Evolutionary conservation across 1,140 invertebrate species (phyloP).

Genomic region (Thaumetopoea pityocampa): DNA sequence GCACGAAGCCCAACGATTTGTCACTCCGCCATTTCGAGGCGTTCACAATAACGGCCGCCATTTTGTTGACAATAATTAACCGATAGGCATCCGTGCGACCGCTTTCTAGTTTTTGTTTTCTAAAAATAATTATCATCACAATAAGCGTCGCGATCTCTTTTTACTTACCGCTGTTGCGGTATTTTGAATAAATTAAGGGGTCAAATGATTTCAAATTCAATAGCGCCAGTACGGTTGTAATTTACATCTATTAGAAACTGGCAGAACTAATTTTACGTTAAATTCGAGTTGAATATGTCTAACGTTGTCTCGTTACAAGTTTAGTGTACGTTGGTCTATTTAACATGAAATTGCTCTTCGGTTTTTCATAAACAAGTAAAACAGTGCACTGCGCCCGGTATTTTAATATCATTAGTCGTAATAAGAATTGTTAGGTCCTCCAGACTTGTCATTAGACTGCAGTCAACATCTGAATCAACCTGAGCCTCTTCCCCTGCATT

Average conservation of each 20-base stretch:
- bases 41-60: constrained; percentile 63
- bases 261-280: constrained; percentile 40
- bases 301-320: too few relatives aligned
- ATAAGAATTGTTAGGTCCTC: too few relatives aligned
- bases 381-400: too few relatives aligned
- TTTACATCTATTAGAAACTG: constrained; percentile 36
- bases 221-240: constrained; percentile 35
- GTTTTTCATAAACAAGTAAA: too few relatives aligned
- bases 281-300: too few relatives aligned
- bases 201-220: constrained; percentile 51
- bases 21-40: constrained; percentile 67
- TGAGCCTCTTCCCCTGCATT: too few relatives aligned
- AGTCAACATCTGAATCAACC: too few relatives aligned
- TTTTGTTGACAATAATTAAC: constrained; percentile 74
- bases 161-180: constrained; percentile 67
- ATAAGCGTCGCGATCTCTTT: constrained; percentile 66
- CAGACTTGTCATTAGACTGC: too few relatives aligned
- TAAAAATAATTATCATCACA: constrained; percentile 74
- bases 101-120: constrained; percentile 75
- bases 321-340: too few relatives aligned
- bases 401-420: too few relatives aligned
- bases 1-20: constrained; percentile 62
- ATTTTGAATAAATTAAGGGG: constrained; percentile 69
- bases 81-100: constrained; percentile 58
- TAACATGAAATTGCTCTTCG: too few relatives aligned